These are phyloP conservation scores for Poeciliopsis turrubarensis DNA, from an alignment of 2,113 vertebrate species.

Conservation along the genomic window DNA sequence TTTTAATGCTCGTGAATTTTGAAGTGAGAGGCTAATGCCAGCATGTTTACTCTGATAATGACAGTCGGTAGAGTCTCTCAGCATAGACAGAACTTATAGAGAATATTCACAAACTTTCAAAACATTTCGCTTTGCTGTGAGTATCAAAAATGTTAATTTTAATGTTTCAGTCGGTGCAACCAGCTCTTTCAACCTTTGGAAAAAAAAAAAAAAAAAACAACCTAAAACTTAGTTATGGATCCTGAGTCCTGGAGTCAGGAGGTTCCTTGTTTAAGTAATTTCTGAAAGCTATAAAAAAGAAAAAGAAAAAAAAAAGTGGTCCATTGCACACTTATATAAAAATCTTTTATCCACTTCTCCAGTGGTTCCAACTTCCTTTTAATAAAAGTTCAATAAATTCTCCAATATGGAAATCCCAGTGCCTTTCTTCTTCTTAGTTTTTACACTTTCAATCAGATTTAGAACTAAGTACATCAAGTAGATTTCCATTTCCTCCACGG, in stretches of 20 bases:
- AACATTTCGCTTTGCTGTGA: not conserved
- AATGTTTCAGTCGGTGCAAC: not conserved
- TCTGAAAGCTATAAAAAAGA: not conserved
- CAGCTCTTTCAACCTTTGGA: no score
- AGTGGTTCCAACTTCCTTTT: constrained; percentile 29
- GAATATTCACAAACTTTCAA: no score
- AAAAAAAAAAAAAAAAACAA: no score
- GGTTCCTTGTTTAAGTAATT: not conserved
- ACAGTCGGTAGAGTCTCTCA: not conserved
- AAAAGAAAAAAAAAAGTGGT: constrained; percentile 46
- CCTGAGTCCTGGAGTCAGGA: not conserved
- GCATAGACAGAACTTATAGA: not conserved
- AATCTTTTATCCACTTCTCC: constrained; percentile 27
- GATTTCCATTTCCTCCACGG: not conserved
- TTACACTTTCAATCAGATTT: constrained; percentile 9
- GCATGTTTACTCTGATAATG: not conserved
- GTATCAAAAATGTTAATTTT: not conserved
- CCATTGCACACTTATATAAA: constrained; percentile 34
- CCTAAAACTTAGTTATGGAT: not conserved
- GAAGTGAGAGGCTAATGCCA: not conserved
- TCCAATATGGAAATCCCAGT: constrained; percentile 72
- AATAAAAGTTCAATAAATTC: constrained; percentile 55
- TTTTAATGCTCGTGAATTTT: not conserved
- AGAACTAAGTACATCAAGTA: constrained; percentile 8
- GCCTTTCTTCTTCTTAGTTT: constrained; percentile 17